Evolutionary conservation across 1,140 invertebrate genomes (phyloP), one percentile per base, ranked within the genome.

Genomic region (Maniola jurtina): DNA sequence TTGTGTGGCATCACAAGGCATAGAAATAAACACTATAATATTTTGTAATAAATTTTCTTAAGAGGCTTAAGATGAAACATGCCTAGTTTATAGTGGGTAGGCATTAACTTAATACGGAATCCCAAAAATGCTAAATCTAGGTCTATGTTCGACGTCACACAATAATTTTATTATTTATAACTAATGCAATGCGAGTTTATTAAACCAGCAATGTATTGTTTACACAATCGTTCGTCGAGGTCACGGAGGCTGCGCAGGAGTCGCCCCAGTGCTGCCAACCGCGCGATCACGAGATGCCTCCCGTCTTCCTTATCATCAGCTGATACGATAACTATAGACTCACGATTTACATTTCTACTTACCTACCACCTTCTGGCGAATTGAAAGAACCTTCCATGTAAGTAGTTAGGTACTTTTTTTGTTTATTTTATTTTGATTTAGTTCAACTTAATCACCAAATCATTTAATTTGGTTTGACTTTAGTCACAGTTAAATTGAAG

Each of bases 261-360:
- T 69, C 34, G 38, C 8, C 45, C 11, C 84, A 83, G 72, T 83
- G 80, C 76, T 86, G 62, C 85, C 87, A 89, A 86, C 85, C 64
- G 72, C 56, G 69, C 76, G 66, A 86, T 89, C 87, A 89, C 87
- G 87, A 87, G 87, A 88, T 88, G 77, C 63, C 70, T 76, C 75
- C 77, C 83, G 76, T 85, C 83, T 83, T 79, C 77, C 75, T 86
- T 89, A 88, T 89, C 83, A 83, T 87, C 85, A 87, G 84, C 84
- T 88, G 85, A 86, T 86, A 75, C 45, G 11, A 15, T 58, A 58
- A 56, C 25, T 9, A 60, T 34, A 40, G n/a, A 42, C 14, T 16
- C 58, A 60, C 40, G 54, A 55, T 36, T 35, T 55, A 8, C 15
- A 33, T n/a, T 14, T 52, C 7, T 16, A 52, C 6, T 25, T 14